Evolutionary conservation across 2,113 vertebrate genomes (phyloP), one percentile per base, ranked within the genome.

Genomic region (Otocyon megalotis): DNA sequence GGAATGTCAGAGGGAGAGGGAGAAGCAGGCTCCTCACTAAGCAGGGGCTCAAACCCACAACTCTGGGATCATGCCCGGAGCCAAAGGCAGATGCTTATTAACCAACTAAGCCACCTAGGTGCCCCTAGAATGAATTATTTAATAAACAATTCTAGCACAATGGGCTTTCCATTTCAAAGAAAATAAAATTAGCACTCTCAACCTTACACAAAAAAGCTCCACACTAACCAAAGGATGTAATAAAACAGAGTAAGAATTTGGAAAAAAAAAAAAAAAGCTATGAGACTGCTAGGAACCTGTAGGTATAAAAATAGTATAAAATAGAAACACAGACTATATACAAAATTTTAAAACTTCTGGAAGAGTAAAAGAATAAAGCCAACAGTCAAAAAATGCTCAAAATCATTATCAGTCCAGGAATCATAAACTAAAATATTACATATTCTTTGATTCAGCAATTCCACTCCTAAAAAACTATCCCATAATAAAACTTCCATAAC

Each of bases 261-360:
- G 72, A n/a, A 91, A n/a, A 7, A 43, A 94, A 96, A 72, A 96
- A 43, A 43, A 94, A 96, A 72, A 96, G n/a, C 30, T 28, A 24
- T 91, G 94, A 80, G 58, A 83, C 48, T 89, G 58, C 32, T 35
- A 85, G 28, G 35, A 88, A 92, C 12, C 26, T 50, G 65, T 12
- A 92, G 83, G 60, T 60, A 84, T 50, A 43, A 43, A 43, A 43
- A 43, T 43, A 43, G 43, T 43, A 43, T 43, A 96, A 97, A 81
- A 77, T 22, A 95, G 20, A 22, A 37, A 72, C 35, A 74, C 17
- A 71, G 4, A 94, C 13, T n/a, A 3, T 63, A 89, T 48, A 80
- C 74, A 80, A 65, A 65, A 48, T 32, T 76, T 94, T 91, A 26
- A 89, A 86, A 92, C 35, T 93, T 81, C 20, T 13, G 0, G 24